Percentiles rank a stretch among this genome's conserved stretches.
Evolutionary conservation across 1,140 invertebrate genomes (phyloP).

Genomic region (Mylabris phalerata): DNA sequence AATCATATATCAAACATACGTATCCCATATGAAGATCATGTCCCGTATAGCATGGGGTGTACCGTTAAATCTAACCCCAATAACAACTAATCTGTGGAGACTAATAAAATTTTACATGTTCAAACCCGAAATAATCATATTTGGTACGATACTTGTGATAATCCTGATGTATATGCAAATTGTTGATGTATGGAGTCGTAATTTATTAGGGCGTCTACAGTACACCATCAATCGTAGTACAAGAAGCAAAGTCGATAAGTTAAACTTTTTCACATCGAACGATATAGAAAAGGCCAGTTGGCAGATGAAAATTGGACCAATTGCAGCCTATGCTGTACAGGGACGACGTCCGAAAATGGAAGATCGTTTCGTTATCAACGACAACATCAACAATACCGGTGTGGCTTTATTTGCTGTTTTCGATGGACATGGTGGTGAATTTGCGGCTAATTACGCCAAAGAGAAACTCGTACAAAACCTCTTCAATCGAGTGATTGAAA

Average conservation of each 20-base stretch:
- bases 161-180: slow-evolving; percentile 71
- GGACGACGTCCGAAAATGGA: slow-evolving; percentile 87
- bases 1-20: slow-evolving; percentile 75
- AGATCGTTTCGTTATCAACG: slow-evolving; percentile 79
- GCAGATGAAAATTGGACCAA: slow-evolving; percentile 65
- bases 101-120: slow-evolving; percentile 64
- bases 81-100: slow-evolving; percentile 61
- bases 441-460: slow-evolving; percentile 85
- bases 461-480: slow-evolving; percentile 73
- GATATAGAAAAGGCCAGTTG: slow-evolving; percentile 61
- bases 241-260: slow-evolving; percentile 46
- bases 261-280: slow-evolving; percentile 48
- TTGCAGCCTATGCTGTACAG: slow-evolving; percentile 82
- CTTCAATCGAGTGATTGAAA: slow-evolving; percentile 63
- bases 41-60: slow-evolving; percentile 68
- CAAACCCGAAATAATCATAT: slow-evolving; percentile 65
- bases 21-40: slow-evolving; percentile 74
- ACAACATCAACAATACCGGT: slow-evolving; percentile 65
- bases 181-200: slow-evolving; percentile 70
- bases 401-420: slow-evolving; percentile 87
- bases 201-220: slow-evolving; percentile 63
- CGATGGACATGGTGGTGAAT: slow-evolving; percentile 92
- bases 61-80: slow-evolving; percentile 55
- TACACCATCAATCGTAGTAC: slow-evolving; percentile 55
- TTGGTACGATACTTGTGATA: slow-evolving; percentile 57